A percentile compares a stretch with the other conserved stretches of the same genome.
phyloP scores from a whole-genome alignment of 2,888 invertebrate genomes.

The Philopedon plagiatum region DNA sequence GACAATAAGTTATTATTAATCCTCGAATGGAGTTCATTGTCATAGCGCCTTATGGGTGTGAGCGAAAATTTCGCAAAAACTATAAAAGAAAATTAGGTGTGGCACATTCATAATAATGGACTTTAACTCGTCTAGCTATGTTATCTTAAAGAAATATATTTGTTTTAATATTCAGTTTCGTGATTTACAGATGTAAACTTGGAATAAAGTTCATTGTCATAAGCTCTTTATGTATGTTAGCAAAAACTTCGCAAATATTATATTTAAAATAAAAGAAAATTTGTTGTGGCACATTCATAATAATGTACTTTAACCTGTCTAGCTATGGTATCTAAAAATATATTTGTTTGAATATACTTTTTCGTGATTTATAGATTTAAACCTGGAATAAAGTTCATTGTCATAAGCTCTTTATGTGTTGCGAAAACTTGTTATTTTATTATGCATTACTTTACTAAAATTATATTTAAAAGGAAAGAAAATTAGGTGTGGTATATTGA shows the following conservation, averaged over 20 bases:
- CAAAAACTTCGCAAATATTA: background rate
- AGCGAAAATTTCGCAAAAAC: background rate
- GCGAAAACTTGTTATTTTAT: too few relatives aligned
- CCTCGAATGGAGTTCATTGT: conserved; percentile 31
- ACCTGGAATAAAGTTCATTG: background rate
- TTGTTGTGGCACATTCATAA: background rate
- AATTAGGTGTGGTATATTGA: conserved; percentile 1
- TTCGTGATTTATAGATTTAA: too few relatives aligned
- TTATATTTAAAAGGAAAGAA: background rate
- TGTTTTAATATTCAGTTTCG: too few relatives aligned
- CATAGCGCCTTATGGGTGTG: conserved; percentile 6
- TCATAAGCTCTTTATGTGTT: background rate
- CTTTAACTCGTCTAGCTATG: too few relatives aligned
- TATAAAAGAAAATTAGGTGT: background rate
- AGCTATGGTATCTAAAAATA: too few relatives aligned
- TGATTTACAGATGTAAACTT: too few relatives aligned
- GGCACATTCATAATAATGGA: too few relatives aligned
- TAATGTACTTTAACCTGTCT: background rate
- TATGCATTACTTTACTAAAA: too few relatives aligned
- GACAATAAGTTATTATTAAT: conserved; percentile 35
- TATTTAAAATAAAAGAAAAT: conserved; percentile 4
- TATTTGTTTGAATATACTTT: too few relatives aligned
- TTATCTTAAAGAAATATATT: too few relatives aligned
- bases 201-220: background rate
- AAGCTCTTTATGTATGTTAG: background rate